Evolutionary conservation across 1,140 invertebrate genomes (phyloP).

Genomic region (Eueides isabella): DNA sequence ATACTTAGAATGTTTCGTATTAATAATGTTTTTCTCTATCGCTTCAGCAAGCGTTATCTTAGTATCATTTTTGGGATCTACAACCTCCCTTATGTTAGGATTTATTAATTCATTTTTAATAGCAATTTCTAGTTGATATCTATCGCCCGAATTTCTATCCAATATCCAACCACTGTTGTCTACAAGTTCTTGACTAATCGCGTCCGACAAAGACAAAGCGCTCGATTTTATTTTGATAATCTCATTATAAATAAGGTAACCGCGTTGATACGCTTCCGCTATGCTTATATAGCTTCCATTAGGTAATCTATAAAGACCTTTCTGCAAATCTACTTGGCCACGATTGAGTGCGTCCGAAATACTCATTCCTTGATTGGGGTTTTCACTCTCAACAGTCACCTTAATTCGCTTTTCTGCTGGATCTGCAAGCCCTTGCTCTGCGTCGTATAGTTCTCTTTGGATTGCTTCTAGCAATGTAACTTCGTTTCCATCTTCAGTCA

Average conservation of each 20-base stretch:
- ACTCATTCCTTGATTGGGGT: conserved; percentile 83
- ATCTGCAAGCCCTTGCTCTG: conserved; percentile 87
- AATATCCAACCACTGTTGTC: conserved; percentile 90
- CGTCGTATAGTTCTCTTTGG: conserved; percentile 93
- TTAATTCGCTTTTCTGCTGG: conserved; percentile 89
- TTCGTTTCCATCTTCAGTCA: conserved; percentile 88
- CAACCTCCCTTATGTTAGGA: conserved; percentile 89
- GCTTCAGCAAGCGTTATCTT: conserved; percentile 93
- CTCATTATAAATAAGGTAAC: conserved; percentile 88
- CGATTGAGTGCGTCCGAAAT: conserved; percentile 91
- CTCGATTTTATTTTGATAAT: conserved; percentile 89
- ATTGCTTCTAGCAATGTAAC: conserved; percentile 95
- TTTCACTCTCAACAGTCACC: conserved; percentile 86
- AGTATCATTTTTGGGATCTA: conserved; percentile 89
- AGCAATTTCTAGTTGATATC: conserved; percentile 90
- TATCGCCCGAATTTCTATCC: conserved; percentile 92
- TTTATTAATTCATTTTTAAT: conserved; percentile 90
- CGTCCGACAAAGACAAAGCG: conserved; percentile 90
- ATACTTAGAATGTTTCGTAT: conserved; percentile 90
- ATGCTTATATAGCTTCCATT: conserved; percentile 88
- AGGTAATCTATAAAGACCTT: conserved; percentile 86
- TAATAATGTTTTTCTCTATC: conserved; percentile 88
- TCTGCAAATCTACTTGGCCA: conserved; percentile 90
- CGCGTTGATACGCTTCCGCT: conserved; percentile 90
- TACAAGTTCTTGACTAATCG: conserved; percentile 90